phyloP scores from a whole-genome alignment of 2,888 invertebrate species.

The Drosophila bunnanda region DNA sequence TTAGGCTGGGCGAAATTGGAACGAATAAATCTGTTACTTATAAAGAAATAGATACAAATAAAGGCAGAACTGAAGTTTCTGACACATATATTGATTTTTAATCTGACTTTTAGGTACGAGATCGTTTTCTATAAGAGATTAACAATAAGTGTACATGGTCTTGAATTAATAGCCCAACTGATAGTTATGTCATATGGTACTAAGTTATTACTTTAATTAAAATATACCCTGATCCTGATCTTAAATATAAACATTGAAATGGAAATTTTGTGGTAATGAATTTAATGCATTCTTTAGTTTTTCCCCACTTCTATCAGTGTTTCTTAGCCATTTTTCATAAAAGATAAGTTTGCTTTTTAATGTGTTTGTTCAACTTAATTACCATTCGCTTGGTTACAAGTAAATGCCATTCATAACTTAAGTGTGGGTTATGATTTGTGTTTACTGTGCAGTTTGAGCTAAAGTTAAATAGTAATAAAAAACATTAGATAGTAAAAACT shows the following conservation, averaged over 20 bases:
- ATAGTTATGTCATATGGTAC: background rate
- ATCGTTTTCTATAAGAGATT: background rate
- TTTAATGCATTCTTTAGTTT: too few relatives aligned
- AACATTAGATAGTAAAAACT: background rate
- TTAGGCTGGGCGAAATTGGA: background rate
- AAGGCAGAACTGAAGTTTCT: background rate
- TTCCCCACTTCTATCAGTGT: background rate
- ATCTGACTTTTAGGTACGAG: background rate
- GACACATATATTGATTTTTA: background rate
- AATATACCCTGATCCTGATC: background rate
- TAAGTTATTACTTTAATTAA: background rate
- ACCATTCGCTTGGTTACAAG: background rate
- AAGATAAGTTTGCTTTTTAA: background rate
- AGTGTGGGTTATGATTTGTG: too few relatives aligned
- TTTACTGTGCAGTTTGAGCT: background rate
- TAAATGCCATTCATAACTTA: background rate
- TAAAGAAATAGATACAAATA: background rate
- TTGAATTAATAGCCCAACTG: background rate
- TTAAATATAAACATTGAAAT: background rate
- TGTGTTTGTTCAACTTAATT: conserved; percentile 9
- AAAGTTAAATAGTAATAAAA: background rate
- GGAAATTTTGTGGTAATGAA: too few relatives aligned
- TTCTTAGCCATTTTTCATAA: too few relatives aligned
- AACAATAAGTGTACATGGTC: too few relatives aligned
- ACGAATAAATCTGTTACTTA: background rate